These are phyloP conservation scores for Pilophorus perplexus DNA, from an alignment of 2,888 invertebrate genomes.

Conservation along the genomic window DNA sequence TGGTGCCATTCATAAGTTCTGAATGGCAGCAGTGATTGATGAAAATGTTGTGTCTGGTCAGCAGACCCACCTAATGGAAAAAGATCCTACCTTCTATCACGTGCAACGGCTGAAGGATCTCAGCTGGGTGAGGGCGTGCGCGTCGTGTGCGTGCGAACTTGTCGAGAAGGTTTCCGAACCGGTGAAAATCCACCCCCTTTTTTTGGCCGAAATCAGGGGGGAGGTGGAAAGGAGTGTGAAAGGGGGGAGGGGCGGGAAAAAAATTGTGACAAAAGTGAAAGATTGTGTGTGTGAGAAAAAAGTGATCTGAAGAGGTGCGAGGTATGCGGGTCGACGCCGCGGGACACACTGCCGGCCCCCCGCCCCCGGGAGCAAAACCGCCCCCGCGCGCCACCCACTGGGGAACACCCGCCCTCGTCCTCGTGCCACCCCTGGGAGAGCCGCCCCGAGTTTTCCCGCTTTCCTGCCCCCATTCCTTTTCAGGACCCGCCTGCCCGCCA, in stretches of 20 bases:
- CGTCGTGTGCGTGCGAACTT: not conserved
- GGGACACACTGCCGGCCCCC: slow-evolving; percentile 22
- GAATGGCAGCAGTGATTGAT: too few species aligned
- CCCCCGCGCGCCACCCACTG: not conserved
- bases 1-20: too few species aligned
- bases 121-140: not conserved
- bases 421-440: not conserved
- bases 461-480: not conserved
- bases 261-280: not conserved
- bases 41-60: too few species aligned
- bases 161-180: not conserved
- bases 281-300: slow-evolving; percentile 4
- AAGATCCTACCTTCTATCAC: too few species aligned
- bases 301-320: slow-evolving; percentile 22
- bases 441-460: slow-evolving; percentile 8
- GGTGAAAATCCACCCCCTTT: not conserved
- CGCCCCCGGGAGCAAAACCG: not conserved
- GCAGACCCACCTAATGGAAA: too few species aligned
- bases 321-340: slow-evolving; percentile 21
- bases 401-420: not conserved
- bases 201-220: not conserved
- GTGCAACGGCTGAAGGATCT: too few species aligned
- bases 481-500: too few species aligned
- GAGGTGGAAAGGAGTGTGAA: not conserved
- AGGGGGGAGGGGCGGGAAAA: not conserved